A percentile compares a stretch with the other conserved stretches of the same genome.
phyloP scores from a whole-genome alignment of 2,797 vertebrate genomes.

The Clarias platycephalus region DNA sequence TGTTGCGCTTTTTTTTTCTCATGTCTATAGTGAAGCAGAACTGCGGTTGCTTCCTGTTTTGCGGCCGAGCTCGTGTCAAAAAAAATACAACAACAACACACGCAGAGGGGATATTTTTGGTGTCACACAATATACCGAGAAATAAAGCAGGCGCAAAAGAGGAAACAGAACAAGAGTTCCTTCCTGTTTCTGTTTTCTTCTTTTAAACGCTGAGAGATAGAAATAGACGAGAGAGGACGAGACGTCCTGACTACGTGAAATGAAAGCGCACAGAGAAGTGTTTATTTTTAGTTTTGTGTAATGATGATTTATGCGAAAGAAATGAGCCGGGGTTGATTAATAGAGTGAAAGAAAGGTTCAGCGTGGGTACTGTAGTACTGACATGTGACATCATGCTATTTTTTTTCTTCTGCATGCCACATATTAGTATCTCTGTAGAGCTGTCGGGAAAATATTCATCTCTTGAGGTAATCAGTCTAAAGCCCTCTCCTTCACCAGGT shows the following conservation, averaged over 20 bases:
- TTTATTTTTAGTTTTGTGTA: neutral
- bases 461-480: too few relatives aligned
- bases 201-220: slow-evolving; percentile 51
- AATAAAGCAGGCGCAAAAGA: slow-evolving; percentile 52
- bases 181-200: slow-evolving; percentile 61
- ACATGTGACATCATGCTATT: neutral
- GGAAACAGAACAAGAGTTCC: slow-evolving; percentile 58
- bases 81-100: slow-evolving; percentile 31
- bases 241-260: slow-evolving; percentile 17
- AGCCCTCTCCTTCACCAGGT: too few relatives aligned
- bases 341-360: neutral
- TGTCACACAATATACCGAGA: slow-evolving; percentile 45
- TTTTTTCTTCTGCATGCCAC: neutral
- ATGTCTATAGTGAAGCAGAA: slow-evolving; percentile 29
- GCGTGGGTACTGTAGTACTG: too few relatives aligned
- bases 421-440: neutral
- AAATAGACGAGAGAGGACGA: slow-evolving; percentile 36
- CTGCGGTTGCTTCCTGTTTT: slow-evolving; percentile 50
- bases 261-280: neutral
- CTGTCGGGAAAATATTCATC: neutral
- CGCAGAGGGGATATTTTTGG: slow-evolving; percentile 54
- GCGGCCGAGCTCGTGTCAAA: slow-evolving; percentile 32
- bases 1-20: slow-evolving; percentile 1
- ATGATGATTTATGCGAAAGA: neutral
- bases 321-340: neutral